Percentiles rank a stretch among this genome's conserved stretches.
These are phyloP conservation scores for Tauraco hartlaubi DNA, from an alignment of 2,797 vertebrate genomes.

Conservation along the genomic window DNA sequence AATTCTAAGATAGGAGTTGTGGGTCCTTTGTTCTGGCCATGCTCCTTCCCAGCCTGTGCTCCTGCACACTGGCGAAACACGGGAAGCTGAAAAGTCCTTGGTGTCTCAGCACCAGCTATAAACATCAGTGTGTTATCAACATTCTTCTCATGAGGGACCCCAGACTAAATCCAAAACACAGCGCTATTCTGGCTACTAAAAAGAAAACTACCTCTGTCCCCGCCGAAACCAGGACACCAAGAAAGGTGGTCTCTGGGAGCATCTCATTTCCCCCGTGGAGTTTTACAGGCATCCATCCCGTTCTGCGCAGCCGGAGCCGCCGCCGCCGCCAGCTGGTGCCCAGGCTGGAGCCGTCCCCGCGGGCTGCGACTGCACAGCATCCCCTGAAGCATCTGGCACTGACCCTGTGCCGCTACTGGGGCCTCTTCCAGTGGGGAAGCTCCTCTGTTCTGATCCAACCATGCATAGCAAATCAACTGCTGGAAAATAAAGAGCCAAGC, in stretches of 20 bases:
- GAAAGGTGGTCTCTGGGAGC: fast-evolving
- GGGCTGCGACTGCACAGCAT: neutral
- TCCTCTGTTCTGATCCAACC: constrained; percentile 31
- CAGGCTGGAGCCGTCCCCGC: neutral
- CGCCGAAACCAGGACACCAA: no score
- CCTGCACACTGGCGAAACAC: no score
- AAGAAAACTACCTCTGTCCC: no score
- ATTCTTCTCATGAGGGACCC: no score
- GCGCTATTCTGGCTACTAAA: no score
- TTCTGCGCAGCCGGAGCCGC: neutral
- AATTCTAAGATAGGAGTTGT: no score
- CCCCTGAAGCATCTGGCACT: neutral
- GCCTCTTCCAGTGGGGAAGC: constrained; percentile 28
- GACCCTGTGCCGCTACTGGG: neutral
- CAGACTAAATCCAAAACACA: no score
- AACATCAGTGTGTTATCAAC: no score
- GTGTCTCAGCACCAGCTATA: no score
- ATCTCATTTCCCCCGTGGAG: neutral
- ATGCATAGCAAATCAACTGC: constrained; percentile 40
- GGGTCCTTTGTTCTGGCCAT: no score
- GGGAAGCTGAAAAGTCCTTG: no score
- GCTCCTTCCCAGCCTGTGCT: no score
- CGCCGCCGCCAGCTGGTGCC: constrained; percentile 8
- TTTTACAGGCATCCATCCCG: neutral
- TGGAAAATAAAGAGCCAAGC: constrained; percentile 43